Percentiles rank a stretch among this genome's conserved stretches.
Conservation (phyloP, 2,888 invertebrate genomes). For the Platycheirus albimanus region DNA sequence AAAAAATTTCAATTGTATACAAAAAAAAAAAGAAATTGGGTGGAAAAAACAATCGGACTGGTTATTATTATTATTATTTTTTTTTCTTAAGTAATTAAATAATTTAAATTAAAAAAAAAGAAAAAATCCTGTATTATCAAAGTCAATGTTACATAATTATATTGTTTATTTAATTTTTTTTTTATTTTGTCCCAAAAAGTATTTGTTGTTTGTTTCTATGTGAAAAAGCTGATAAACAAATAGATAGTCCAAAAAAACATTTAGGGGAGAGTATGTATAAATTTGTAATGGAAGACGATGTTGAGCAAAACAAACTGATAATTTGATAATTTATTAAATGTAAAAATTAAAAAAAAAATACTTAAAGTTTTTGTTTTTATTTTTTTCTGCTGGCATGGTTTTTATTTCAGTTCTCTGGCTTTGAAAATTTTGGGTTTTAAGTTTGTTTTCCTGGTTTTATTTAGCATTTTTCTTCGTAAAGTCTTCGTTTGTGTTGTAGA, state of each 20-base stretch:
- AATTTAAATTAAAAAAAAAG: slow-evolving; percentile 1
- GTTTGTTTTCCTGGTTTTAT: slow-evolving; percentile 7
- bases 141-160: slow-evolving; percentile 42
- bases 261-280: slow-evolving; percentile 49
- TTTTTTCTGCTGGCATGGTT: slow-evolving; percentile 37
- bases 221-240: slow-evolving; percentile 67
- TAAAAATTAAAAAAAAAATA: slow-evolving; percentile 57
- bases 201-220: slow-evolving; percentile 59
- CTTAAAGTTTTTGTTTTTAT: slow-evolving; percentile 60
- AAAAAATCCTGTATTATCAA: slow-evolving; percentile 57
- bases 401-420: slow-evolving; percentile 30
- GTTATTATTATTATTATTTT: slow-evolving; percentile 26
- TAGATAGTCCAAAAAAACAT: slow-evolving; percentile 61
- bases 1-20: slow-evolving; percentile 51
- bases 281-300: slow-evolving; percentile 56
- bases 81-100: slow-evolving; percentile 6
- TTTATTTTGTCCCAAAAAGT: slow-evolving; percentile 24
- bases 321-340: slow-evolving; percentile 73
- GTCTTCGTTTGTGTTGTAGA: too few relatives aligned
- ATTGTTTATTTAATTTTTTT: slow-evolving; percentile 18
- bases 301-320: slow-evolving; percentile 40
- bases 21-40: slow-evolving; percentile 39
- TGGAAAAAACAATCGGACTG: slow-evolving; percentile 49
- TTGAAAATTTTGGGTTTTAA: slow-evolving; percentile 16
- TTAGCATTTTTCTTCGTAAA: too few relatives aligned